Evolutionary conservation across 2,888 invertebrate genomes (phyloP).

Genomic region (Helicoverpa assulta): DNA sequence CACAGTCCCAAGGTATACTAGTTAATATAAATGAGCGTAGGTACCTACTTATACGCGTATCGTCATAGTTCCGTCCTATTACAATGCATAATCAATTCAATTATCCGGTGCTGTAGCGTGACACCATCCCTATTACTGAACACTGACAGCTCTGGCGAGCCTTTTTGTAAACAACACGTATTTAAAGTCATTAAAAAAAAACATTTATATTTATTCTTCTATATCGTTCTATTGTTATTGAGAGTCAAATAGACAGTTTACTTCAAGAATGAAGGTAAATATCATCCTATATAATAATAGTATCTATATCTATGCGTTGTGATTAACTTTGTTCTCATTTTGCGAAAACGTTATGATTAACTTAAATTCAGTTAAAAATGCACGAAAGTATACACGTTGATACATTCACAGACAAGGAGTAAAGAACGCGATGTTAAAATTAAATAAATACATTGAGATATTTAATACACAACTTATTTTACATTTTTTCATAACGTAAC

Average conservation of each 20-base stretch:
- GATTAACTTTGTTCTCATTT: neutral
- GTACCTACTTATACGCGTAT: constrained; percentile 38
- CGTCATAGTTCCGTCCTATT: constrained; percentile 65
- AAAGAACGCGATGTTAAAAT: no score
- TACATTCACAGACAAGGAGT: no score
- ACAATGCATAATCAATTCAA: constrained; percentile 68
- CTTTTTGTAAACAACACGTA: constrained; percentile 5
- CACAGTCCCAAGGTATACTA: constrained; percentile 59
- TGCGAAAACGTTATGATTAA: neutral
- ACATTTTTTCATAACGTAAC: neutral
- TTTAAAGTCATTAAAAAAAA: constrained; percentile 15
- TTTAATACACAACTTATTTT: no score
- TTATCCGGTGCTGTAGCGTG: constrained; percentile 63
- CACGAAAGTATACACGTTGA: no score
- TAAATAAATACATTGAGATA: neutral
- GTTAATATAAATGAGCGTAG: constrained; percentile 49
- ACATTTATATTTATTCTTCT: neutral
- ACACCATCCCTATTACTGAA: constrained; percentile 48
- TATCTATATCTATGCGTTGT: neutral
- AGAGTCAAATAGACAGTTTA: neutral
- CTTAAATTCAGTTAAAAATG: no score
- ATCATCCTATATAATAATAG: neutral
- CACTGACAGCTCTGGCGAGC: constrained; percentile 12
- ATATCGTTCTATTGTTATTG: neutral
- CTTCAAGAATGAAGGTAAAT: neutral